phyloP scores from a whole-genome alignment of 2,797 vertebrate species.

The Taenioides sp. region DNA sequence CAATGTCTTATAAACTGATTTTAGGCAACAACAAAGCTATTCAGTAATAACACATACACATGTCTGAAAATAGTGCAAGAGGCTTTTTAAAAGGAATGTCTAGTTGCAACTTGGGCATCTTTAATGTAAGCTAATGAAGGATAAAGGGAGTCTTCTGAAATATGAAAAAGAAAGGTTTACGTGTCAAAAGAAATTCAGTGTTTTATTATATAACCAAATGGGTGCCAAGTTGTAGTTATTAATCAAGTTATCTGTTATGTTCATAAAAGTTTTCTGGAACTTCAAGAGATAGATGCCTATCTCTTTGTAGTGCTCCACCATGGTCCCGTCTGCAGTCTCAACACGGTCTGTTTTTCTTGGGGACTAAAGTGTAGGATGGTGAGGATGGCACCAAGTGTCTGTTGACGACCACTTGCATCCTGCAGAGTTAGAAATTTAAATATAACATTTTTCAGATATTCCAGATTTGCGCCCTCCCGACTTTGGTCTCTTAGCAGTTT shows the following conservation, averaged over 20 bases:
- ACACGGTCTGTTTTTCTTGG: conserved; percentile 82
- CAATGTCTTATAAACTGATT: too few relatives aligned
- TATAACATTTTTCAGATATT: conserved; percentile 95
- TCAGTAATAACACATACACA: too few relatives aligned
- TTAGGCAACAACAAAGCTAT: too few relatives aligned
- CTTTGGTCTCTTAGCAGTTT: conserved; percentile 83
- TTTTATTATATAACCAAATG: neutral
- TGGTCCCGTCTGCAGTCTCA: conserved; percentile 71
- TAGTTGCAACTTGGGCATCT: neutral
- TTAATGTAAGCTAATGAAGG: neutral
- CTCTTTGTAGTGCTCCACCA: conserved; percentile 76
- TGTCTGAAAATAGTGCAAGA: too few relatives aligned
- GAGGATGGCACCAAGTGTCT: conserved; percentile 90
- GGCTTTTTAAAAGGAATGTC: too few relatives aligned
- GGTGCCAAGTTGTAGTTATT: neutral
- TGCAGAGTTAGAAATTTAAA: conserved; percentile 88
- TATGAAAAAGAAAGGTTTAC: neutral
- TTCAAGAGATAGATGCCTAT: neutral
- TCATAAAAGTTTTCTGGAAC: neutral
- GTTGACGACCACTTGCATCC: conserved; percentile 84
- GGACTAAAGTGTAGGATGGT: conserved; percentile 95
- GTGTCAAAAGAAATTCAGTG: too few relatives aligned
- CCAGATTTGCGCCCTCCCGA: conserved; percentile 92
- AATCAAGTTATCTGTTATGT: neutral
- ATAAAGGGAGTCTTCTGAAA: neutral